Evolutionary conservation across 2,888 invertebrate species (phyloP).

Genomic region (Rutpela maculata): DNA sequence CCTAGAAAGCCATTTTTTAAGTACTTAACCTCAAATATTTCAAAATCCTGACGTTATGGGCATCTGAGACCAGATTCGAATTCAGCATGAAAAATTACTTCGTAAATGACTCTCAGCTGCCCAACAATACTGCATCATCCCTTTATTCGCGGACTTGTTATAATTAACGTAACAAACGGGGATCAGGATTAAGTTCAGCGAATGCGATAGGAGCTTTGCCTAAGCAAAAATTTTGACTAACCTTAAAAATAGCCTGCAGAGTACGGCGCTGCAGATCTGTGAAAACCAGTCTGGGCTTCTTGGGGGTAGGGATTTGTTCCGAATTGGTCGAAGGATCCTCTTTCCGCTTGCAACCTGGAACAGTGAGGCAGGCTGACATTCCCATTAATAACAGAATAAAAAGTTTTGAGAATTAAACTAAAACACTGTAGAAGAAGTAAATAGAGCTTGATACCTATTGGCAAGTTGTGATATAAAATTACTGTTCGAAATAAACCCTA

Average conservation of each 20-base stretch:
- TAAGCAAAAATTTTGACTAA: constrained; percentile 70
- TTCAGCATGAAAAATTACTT: too few species aligned
- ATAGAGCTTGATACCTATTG: not conserved
- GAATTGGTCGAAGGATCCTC: constrained; percentile 88
- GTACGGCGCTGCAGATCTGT: constrained; percentile 99
- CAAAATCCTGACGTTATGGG: too few species aligned
- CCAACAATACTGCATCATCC: too few species aligned
- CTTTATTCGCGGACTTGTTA: too few species aligned
- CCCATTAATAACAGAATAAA: constrained; percentile 20
- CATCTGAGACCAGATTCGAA: too few species aligned
- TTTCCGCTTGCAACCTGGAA: constrained; percentile 94
- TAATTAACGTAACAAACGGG: too few species aligned
- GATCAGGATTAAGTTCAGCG: too few species aligned
- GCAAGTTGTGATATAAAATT: not conserved
- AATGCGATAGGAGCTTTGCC: too few species aligned
- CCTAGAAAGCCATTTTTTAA: too few species aligned
- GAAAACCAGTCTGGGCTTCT: constrained; percentile 99
- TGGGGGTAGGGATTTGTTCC: constrained; percentile 93
- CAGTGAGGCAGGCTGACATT: constrained; percentile 36
- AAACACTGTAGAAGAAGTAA: constrained; percentile 1
- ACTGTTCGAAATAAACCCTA: not conserved
- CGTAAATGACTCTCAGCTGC: too few species aligned
- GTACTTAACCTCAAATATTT: too few species aligned
- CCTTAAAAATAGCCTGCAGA: constrained; percentile 99
- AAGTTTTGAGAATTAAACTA: not conserved